Conservation (phyloP, 2,797 vertebrate genomes). For the Centroberyx gerrardi region DNA sequence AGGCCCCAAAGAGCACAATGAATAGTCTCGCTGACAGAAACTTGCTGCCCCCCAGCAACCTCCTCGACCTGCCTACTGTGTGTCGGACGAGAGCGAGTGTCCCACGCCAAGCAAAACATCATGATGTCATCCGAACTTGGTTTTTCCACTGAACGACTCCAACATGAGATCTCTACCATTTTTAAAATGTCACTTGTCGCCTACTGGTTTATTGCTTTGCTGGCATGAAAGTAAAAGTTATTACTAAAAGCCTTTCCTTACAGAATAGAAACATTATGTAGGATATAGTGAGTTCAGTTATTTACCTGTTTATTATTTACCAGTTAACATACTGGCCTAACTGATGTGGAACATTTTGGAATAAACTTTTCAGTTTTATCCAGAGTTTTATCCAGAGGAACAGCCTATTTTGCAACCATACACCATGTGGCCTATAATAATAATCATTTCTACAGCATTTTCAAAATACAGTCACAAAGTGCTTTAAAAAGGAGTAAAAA, state of each 20-base stretch:
- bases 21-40: conserved; percentile 71
- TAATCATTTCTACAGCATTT: too few species aligned
- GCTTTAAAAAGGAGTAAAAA: too few species aligned
- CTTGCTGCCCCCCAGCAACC: conserved; percentile 54
- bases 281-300: too few species aligned
- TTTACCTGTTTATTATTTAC: too few species aligned
- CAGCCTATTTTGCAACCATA: too few species aligned
- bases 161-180: conserved; percentile 13
- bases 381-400: too few species aligned
- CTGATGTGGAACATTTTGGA: too few species aligned
- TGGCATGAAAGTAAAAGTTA: background rate
- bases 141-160: conserved; percentile 8
- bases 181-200: conserved; percentile 29
- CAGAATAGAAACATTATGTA: too few species aligned
- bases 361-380: too few species aligned
- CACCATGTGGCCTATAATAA: too few species aligned
- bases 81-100: conserved; percentile 23
- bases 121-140: conserved; percentile 38
- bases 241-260: background rate
- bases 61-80: conserved; percentile 32
- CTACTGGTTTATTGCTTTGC: conserved; percentile 3
- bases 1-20: conserved; percentile 71
- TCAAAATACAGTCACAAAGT: too few species aligned
- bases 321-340: too few species aligned
- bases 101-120: conserved; percentile 41